Percentiles rank a stretch among this genome's conserved stretches.
Evolutionary conservation across 2,113 vertebrate species (phyloP).

Genomic region (Serinus canaria): DNA sequence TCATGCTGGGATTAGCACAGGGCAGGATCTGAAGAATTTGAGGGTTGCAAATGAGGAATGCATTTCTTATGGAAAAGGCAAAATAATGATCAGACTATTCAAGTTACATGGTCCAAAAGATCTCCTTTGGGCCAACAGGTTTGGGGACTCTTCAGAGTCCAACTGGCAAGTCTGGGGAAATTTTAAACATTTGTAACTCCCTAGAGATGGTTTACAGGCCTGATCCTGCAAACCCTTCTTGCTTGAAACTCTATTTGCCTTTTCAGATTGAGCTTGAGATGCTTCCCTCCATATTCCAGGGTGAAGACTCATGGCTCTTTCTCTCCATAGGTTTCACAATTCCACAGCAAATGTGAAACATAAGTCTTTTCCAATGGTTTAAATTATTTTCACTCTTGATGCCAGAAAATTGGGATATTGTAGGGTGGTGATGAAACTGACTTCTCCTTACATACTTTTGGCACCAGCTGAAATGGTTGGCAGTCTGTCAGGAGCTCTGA

Average conservation of each 20-base stretch:
- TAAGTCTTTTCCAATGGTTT: slow-evolving; percentile 35
- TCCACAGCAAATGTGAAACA: slow-evolving; percentile 26
- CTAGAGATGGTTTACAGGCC: not conserved
- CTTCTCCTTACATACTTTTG: slow-evolving; percentile 36
- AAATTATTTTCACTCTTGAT: slow-evolving; percentile 30
- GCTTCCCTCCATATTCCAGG: slow-evolving; percentile 19
- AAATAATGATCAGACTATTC: not conserved
- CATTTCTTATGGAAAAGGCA: not conserved
- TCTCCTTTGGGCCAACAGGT: not conserved
- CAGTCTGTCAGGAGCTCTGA: slow-evolving; percentile 16
- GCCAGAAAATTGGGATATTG: slow-evolving; percentile 37
- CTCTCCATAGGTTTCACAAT: not conserved
- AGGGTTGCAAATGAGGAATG: not conserved
- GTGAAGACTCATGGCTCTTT: not conserved
- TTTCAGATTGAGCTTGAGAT: slow-evolving; percentile 25
- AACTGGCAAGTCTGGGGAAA: not conserved
- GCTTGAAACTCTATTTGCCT: not conserved
- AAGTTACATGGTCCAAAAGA: not conserved
- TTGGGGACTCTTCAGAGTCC: not conserved
- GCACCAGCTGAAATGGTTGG: not conserved
- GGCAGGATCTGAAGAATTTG: not conserved
- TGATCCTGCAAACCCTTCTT: not conserved
- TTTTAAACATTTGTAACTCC: not conserved
- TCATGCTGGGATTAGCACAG: not conserved
- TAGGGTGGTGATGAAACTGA: slow-evolving; percentile 40